These are phyloP conservation scores for Patella ulyssiponensis DNA, from an alignment of 2,888 invertebrate genomes.

Conservation along the genomic window DNA sequence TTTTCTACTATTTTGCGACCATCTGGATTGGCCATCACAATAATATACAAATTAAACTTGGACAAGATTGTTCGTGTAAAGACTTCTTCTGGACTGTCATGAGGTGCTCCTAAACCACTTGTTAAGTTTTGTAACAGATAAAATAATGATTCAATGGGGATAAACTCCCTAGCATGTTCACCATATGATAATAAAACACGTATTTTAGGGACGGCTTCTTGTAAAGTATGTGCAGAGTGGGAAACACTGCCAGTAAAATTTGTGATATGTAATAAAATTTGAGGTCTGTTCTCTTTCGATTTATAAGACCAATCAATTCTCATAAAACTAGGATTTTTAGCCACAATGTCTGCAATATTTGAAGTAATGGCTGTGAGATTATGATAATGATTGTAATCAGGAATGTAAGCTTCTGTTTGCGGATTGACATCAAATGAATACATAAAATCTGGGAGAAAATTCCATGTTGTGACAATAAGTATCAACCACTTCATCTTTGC, in stretches of 20 bases:
- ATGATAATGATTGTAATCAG: constrained; percentile 65
- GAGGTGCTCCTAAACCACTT: constrained; percentile 38
- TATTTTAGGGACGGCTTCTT: constrained; percentile 34
- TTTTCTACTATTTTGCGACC: constrained; percentile 61
- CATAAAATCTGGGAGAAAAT: no score
- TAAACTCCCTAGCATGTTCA: constrained; percentile 70
- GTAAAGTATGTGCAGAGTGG: background rate
- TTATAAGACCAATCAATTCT: constrained; percentile 44
- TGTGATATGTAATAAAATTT: constrained; percentile 57
- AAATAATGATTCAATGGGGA: constrained; percentile 66
- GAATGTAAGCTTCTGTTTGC: constrained; percentile 62
- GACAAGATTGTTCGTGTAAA: constrained; percentile 50
- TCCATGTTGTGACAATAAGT: no score
- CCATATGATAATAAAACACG: constrained; percentile 66
- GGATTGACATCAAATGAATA: constrained; percentile 54
- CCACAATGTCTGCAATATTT: constrained; percentile 46
- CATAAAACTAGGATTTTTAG: constrained; percentile 50
- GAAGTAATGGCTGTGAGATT: constrained; percentile 47
- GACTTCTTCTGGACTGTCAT: constrained; percentile 31
- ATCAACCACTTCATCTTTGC: no score
- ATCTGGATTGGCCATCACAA: constrained; percentile 68
- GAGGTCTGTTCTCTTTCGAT: constrained; percentile 52
- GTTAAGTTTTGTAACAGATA: constrained; percentile 58
- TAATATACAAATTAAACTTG: constrained; percentile 61
- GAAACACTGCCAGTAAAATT: constrained; percentile 48